Evolutionary conservation across 1,140 invertebrate species (phyloP).

Genomic region (Nautilus pompilius): DNA sequence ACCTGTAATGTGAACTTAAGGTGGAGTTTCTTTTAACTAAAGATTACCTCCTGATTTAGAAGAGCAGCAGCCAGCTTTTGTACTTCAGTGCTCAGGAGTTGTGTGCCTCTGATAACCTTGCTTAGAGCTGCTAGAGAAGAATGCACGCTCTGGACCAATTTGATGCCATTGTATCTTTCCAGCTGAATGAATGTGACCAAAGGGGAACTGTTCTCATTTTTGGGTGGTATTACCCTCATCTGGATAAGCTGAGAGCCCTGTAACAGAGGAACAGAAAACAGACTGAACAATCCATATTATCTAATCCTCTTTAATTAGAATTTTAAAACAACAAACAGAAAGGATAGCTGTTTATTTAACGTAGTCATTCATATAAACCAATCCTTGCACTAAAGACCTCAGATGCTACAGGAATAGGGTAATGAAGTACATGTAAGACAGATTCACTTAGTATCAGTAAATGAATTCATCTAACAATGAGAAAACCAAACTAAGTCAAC

Average conservation of each 20-base stretch:
- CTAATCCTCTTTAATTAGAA: no score
- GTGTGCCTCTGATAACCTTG: slow-evolving; percentile 64
- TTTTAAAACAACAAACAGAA: background rate
- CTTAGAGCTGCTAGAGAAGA: slow-evolving; percentile 63
- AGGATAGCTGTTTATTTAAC: background rate
- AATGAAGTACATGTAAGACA: no score
- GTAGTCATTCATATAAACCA: background rate
- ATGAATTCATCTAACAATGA: no score
- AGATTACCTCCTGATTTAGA: slow-evolving; percentile 61
- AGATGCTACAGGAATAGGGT: no score
- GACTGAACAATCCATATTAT: background rate
- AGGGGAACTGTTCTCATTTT: slow-evolving; percentile 51
- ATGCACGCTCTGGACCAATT: slow-evolving; percentile 58
- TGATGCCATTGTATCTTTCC: slow-evolving; percentile 60
- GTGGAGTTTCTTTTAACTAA: no score
- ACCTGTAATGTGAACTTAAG: no score
- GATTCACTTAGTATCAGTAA: no score
- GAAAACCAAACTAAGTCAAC: no score
- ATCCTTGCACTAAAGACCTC: no score
- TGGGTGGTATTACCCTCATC: slow-evolving; percentile 39
- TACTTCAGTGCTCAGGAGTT: slow-evolving; percentile 59
- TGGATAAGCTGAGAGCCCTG: slow-evolving; percentile 50
- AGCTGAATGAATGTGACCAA: slow-evolving; percentile 60
- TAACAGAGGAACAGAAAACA: slow-evolving; percentile 1
- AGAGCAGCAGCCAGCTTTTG: slow-evolving; percentile 60